A percentile compares a stretch with the other conserved stretches of the same genome.
These are phyloP conservation scores for Tethea ocularis DNA, from an alignment of 2,888 invertebrate species.

Conservation along the genomic window DNA sequence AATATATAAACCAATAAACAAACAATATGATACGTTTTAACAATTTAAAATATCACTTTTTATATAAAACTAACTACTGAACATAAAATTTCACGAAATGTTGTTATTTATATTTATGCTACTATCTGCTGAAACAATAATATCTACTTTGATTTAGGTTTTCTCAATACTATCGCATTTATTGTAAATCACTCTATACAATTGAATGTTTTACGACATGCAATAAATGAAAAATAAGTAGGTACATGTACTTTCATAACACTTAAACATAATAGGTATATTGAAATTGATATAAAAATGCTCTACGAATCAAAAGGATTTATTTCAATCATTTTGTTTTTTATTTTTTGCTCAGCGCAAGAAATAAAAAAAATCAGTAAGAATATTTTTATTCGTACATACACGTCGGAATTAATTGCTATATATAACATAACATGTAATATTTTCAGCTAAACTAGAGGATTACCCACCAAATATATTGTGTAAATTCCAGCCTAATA, in stretches of 20 bases:
- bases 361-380: not conserved
- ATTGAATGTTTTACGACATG: not conserved
- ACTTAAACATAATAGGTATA: not conserved
- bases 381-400: not conserved
- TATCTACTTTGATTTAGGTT: not conserved
- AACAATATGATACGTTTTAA: too few relatives aligned
- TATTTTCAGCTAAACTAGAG: not conserved
- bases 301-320: not conserved
- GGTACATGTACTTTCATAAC: not conserved
- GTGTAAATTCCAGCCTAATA: constrained; percentile 60
- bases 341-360: not conserved
- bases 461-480: constrained; percentile 26
- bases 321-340: not conserved
- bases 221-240: not conserved
- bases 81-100: too few relatives aligned
- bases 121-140: too few relatives aligned
- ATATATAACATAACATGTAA: not conserved
- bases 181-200: not conserved
- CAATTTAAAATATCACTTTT: too few relatives aligned
- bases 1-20: too few relatives aligned
- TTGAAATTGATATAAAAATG: not conserved
- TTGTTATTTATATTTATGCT: too few relatives aligned
- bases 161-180: not conserved
- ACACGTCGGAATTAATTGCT: not conserved
- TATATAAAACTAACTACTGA: too few relatives aligned